These are phyloP conservation scores for Sciaenops ocellatus DNA, from an alignment of 2,797 vertebrate genomes.

Conservation along the genomic window DNA sequence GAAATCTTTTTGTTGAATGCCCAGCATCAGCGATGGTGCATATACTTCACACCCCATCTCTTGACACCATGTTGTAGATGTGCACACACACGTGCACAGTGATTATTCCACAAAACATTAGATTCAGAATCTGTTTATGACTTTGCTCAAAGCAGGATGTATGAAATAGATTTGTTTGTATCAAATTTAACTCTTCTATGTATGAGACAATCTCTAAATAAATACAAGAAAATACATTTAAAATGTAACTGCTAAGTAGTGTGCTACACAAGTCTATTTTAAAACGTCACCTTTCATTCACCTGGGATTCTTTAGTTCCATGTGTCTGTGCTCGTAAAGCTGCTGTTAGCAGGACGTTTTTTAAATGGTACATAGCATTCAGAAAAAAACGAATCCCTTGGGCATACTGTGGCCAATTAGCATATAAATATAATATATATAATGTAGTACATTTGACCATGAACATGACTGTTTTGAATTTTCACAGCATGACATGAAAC, in stretches of 20 bases:
- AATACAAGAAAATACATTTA: neutral
- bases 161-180: neutral
- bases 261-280: neutral
- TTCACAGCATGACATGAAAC: conserved; percentile 1
- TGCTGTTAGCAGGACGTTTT: neutral
- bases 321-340: neutral
- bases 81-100: neutral
- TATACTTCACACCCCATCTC: neutral
- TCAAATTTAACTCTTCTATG: no score
- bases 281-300: neutral
- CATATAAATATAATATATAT: neutral
- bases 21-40: neutral
- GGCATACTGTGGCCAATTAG: neutral
- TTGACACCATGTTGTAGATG: neutral
- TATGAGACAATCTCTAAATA: neutral
- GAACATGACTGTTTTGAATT: neutral
- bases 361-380: neutral
- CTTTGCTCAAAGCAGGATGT: neutral
- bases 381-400: neutral
- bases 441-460: neutral
- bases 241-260: no score
- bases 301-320: neutral
- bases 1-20: neutral
- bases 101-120: neutral
- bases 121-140: neutral